Percentiles rank a stretch among this genome's conserved stretches.
phyloP scores from a whole-genome alignment of 2,113 vertebrate genomes.

The Neomonachus schauinslandi region DNA sequence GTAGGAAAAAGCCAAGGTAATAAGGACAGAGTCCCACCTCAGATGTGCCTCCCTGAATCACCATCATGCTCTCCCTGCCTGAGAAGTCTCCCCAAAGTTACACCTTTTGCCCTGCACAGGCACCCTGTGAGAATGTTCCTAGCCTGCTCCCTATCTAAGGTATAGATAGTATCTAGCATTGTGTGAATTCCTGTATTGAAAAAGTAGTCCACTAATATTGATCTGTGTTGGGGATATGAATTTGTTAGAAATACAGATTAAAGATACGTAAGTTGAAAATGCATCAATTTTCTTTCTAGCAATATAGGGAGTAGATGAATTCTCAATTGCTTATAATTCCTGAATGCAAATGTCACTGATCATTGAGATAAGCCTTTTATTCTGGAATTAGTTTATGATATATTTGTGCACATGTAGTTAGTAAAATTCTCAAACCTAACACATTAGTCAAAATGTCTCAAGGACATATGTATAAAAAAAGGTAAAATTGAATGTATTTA shows the following conservation, averaged over 20 bases:
- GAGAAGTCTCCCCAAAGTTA: not conserved
- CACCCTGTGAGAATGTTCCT: not conserved
- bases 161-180: not conserved
- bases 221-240: not conserved
- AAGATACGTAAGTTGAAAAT: conserved; percentile 30
- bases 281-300: not conserved
- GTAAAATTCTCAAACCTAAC: conserved; percentile 49
- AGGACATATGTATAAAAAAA: conserved; percentile 54
- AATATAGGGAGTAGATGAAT: conserved; percentile 1
- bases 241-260: conserved; percentile 9
- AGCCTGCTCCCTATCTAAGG: not conserved
- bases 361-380: conserved; percentile 45
- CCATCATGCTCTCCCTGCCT: not conserved
- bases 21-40: not conserved
- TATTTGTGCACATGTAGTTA: conserved; percentile 38
- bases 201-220: not conserved
- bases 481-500: conserved; percentile 74
- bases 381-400: conserved; percentile 55
- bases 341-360: conserved; percentile 59
- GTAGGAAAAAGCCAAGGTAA: not conserved
- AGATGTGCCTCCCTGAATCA: not conserved
- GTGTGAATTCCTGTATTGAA: not conserved
- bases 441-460: conserved; percentile 63
- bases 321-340: conserved; percentile 31
- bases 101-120: not conserved